These are phyloP conservation scores for Lepilemur ruficaudatus DNA, from an alignment of 2,797 vertebrate species.

Conservation along the genomic window DNA sequence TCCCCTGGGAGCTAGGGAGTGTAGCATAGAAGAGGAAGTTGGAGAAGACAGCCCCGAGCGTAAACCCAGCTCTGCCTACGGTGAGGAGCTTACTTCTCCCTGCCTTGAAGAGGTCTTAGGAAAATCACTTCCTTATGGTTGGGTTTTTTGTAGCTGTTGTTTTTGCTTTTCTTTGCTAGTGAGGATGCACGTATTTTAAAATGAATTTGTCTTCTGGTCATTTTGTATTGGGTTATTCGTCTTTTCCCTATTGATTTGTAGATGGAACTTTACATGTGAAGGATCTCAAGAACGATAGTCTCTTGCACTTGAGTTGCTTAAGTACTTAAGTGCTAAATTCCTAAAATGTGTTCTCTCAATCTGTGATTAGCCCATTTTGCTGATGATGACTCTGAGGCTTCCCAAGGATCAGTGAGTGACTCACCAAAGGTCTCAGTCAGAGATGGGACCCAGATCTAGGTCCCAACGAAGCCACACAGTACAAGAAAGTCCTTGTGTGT, in stretches of 20 bases:
- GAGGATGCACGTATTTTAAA: background rate
- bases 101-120: background rate
- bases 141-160: background rate
- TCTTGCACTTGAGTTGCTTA: background rate
- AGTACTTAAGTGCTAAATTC: background rate
- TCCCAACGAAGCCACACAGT: background rate
- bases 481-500: background rate
- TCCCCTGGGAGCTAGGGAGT: background rate
- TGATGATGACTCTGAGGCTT: background rate
- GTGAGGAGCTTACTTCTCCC: background rate
- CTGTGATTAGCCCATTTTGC: background rate
- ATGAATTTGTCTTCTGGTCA: background rate
- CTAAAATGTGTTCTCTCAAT: background rate
- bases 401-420: background rate
- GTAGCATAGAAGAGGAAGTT: background rate
- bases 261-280: background rate
- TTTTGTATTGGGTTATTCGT: background rate
- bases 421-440: background rate
- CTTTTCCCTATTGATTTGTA: background rate
- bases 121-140: background rate
- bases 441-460: background rate
- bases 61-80: background rate
- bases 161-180: background rate
- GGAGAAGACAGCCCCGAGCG: background rate
- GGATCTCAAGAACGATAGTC: background rate